Percentiles rank a stretch among this genome's conserved stretches.
Evolutionary conservation across 2,888 invertebrate genomes (phyloP).

Genomic region (Nymphalis urticae): DNA sequence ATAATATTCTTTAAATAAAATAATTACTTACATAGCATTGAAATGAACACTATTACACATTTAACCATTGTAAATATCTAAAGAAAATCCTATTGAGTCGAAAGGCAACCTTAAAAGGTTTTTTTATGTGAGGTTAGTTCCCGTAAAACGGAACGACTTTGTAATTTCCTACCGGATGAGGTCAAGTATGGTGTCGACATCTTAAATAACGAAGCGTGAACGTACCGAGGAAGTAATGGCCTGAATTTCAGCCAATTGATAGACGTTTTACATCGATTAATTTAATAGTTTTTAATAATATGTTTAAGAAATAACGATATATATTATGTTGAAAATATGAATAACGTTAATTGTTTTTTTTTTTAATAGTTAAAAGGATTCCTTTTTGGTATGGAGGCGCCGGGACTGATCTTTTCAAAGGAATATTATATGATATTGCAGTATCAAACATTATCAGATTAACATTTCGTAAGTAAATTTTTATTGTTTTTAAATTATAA

Average conservation of each 20-base stretch:
- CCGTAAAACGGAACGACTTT: slow-evolving; percentile 49
- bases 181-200: slow-evolving; percentile 54
- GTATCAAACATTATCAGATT: too few relatives aligned
- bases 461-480: too few relatives aligned
- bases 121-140: slow-evolving; percentile 41
- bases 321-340: neutral
- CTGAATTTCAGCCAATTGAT: slow-evolving; percentile 43
- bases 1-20: too few relatives aligned
- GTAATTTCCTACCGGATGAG: slow-evolving; percentile 60
- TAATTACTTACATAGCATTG: too few relatives aligned
- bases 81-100: slow-evolving; percentile 1
- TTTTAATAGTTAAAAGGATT: too few relatives aligned
- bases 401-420: too few relatives aligned
- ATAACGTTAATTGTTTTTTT: neutral
- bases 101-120: slow-evolving; percentile 26
- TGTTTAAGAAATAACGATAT: neutral
- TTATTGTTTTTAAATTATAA: too few relatives aligned
- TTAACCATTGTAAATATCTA: neutral
- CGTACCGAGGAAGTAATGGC: slow-evolving; percentile 55
- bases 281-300: neutral
- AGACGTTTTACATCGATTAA: neutral
- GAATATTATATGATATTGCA: too few relatives aligned
- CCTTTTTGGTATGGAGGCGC: too few relatives aligned
- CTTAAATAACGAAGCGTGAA: slow-evolving; percentile 50
- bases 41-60: too few relatives aligned